A percentile compares a stretch with the other conserved stretches of the same genome.
Conservation (phyloP, 2,888 invertebrate species). For the Synanthedon myopaeformis region DNA sequence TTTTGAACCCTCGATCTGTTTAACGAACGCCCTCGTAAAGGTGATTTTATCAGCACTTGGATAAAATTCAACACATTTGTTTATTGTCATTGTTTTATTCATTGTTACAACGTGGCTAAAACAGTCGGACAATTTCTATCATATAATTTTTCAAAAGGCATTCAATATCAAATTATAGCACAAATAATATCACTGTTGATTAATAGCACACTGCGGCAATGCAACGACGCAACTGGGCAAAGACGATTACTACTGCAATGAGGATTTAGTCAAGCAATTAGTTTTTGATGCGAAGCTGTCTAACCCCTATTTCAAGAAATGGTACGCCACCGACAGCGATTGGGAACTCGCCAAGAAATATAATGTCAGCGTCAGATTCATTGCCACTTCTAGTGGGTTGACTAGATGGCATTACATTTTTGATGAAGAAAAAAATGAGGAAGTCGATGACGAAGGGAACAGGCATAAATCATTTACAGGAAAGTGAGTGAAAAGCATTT, state of each 20-base stretch:
- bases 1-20: too few relatives aligned
- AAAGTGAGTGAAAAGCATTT: slow-evolving; percentile 26
- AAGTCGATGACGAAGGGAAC: slow-evolving; percentile 39
- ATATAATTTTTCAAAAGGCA: too few relatives aligned
- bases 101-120: too few relatives aligned
- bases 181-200: background rate
- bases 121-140: too few relatives aligned
- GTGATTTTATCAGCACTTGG: too few relatives aligned
- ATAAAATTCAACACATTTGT: too few relatives aligned
- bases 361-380: slow-evolving; percentile 82
- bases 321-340: slow-evolving; percentile 65
- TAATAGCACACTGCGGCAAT: slow-evolving; percentile 74
- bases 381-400: slow-evolving; percentile 90
- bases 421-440: slow-evolving; percentile 68
- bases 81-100: too few relatives aligned
- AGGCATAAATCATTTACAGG: slow-evolving; percentile 33
- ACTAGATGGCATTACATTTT: slow-evolving; percentile 87
- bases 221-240: slow-evolving; percentile 66
- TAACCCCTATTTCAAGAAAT: slow-evolving; percentile 68
- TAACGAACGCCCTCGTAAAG: too few relatives aligned
- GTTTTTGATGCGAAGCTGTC: slow-evolving; percentile 88
- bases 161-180: too few relatives aligned
- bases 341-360: slow-evolving; percentile 72
- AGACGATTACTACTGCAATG: slow-evolving; percentile 86
- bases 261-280: slow-evolving; percentile 84